Conservation (phyloP, 2,888 invertebrate species). For the Halictus ligatus region DNA sequence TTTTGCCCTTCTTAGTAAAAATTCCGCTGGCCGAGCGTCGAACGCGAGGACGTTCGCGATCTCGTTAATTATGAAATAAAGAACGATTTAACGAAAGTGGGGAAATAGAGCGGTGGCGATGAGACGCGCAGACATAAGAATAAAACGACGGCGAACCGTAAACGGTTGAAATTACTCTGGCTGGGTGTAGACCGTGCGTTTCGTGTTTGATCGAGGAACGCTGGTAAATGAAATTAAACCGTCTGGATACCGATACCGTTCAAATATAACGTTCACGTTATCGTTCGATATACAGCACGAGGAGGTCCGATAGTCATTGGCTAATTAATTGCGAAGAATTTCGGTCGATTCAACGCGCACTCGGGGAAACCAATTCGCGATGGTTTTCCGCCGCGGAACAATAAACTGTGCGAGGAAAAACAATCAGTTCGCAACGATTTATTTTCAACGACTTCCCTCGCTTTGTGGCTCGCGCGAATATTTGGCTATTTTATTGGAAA, state of each 20-base stretch:
- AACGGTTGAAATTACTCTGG: slow-evolving; percentile 7
- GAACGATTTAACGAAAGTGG: not conserved
- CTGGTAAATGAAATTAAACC: slow-evolving; percentile 49
- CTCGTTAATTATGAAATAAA: too few relatives aligned
- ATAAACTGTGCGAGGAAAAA: not conserved
- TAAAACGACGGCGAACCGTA: slow-evolving; percentile 10
- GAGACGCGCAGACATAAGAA: not conserved
- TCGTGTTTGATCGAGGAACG: slow-evolving; percentile 25
- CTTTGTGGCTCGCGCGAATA: not conserved
- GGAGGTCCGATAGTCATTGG: slow-evolving; percentile 24
- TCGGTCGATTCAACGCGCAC: not conserved
- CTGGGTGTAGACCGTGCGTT: slow-evolving; percentile 2
- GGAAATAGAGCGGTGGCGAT: not conserved
- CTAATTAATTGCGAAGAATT: slow-evolving; percentile 50
- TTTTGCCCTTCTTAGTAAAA: too few relatives aligned
- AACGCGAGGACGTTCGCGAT: too few relatives aligned
- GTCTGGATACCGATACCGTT: slow-evolving; percentile 27
- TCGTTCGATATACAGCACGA: slow-evolving; percentile 22
- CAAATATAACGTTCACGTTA: slow-evolving; percentile 42
- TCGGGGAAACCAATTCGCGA: slow-evolving; percentile 32
- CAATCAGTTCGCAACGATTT: slow-evolving; percentile 19
- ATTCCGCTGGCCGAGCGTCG: too few relatives aligned
- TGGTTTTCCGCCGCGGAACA: not conserved
- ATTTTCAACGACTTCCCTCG: not conserved
- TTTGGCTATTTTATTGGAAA: not conserved